Percentiles rank a stretch among this genome's conserved stretches.
These are phyloP conservation scores for Cetoscarus ocellatus DNA, from an alignment of 2,797 vertebrate genomes.

Conservation along the genomic window DNA sequence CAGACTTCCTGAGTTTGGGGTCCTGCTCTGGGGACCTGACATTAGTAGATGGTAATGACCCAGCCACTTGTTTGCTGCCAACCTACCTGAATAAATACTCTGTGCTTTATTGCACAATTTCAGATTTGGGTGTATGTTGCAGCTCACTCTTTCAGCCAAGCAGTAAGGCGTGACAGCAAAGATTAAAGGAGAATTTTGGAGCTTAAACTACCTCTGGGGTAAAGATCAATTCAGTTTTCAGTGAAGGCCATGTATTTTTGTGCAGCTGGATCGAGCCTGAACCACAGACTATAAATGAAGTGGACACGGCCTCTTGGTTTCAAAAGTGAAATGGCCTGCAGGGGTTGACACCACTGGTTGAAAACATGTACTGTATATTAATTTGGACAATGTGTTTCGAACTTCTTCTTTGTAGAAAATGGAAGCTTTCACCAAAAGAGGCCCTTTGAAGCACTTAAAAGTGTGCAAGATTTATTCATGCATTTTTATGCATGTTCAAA, in stretches of 20 bases:
- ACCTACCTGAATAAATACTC: constrained; percentile 31
- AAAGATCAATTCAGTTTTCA: neutral
- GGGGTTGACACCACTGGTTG: too few species aligned
- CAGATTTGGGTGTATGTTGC: constrained; percentile 29
- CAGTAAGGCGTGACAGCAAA: constrained; percentile 16
- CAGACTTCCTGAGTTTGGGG: constrained; percentile 72
- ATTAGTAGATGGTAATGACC: constrained; percentile 61
- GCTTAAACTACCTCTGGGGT: neutral
- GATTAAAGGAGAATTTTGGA: constrained; percentile 21
- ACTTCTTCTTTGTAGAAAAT: too few species aligned
- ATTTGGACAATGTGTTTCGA: too few species aligned
- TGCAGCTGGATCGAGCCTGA: neutral
- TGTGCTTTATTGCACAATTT: constrained; percentile 19
- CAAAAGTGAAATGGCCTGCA: neutral
- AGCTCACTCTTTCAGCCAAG: constrained; percentile 28
- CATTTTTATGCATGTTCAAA: too few species aligned
- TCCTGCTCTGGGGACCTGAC: constrained; percentile 38
- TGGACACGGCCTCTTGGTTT: neutral
- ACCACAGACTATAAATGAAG: neutral
- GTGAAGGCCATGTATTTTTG: neutral
- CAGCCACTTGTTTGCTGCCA: constrained; percentile 31
- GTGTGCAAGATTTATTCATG: too few species aligned
- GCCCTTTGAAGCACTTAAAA: too few species aligned
- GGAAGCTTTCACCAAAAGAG: too few species aligned
- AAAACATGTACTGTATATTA: too few species aligned